A percentile compares a stretch with the other conserved stretches of the same genome.
phyloP scores from a whole-genome alignment of 2,888 invertebrate species.

The Spialia ferax region DNA sequence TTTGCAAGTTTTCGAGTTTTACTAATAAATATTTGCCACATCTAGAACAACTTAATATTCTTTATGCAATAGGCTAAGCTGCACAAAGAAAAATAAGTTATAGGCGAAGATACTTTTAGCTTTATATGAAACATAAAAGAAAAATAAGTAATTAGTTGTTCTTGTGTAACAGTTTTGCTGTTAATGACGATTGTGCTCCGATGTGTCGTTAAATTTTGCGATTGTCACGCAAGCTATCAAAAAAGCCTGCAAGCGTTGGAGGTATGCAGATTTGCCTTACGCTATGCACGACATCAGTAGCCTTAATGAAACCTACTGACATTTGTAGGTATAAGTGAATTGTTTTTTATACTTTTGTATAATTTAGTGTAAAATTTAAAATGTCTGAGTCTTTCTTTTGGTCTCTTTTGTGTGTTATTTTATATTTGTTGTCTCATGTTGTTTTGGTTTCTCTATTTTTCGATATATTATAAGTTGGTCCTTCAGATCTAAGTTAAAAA shows the following conservation, averaged over 20 bases:
- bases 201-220: constrained; percentile 21
- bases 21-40: too few species aligned
- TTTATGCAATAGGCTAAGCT: not conserved
- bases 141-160: constrained; percentile 18
- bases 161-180: not conserved
- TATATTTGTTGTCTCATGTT: too few species aligned
- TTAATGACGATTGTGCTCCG: constrained; percentile 19
- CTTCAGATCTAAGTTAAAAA: too few species aligned
- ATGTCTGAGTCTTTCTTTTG: not conserved
- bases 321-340: not conserved
- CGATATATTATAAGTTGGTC: too few species aligned
- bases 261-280: constrained; percentile 28
- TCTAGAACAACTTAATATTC: not conserved
- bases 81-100: not conserved
- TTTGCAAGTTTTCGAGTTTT: too few species aligned
- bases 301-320: constrained; percentile 22
- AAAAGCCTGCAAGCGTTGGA: constrained; percentile 20
- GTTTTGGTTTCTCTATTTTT: too few species aligned
- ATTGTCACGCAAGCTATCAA: constrained; percentile 20
- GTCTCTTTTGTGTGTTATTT: too few species aligned
- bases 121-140: not conserved
- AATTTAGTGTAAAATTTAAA: not conserved
- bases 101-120: not conserved
- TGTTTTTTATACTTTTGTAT: constrained; percentile 5
- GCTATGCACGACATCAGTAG: constrained; percentile 18